Base-by-base conservation (phyloP, 1,140 invertebrate genomes). In the Micrasema minimum region DNA sequence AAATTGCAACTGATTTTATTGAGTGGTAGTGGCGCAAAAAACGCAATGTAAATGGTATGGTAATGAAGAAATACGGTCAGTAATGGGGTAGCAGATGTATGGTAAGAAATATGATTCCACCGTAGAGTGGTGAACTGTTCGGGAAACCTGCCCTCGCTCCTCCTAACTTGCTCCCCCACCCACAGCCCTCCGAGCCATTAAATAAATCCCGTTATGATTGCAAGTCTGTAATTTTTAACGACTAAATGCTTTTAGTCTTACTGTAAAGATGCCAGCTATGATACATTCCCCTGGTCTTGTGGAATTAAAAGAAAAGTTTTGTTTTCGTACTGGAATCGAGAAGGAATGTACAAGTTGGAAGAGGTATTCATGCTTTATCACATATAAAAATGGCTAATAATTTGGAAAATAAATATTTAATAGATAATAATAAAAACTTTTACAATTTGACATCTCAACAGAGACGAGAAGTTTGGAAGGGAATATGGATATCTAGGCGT, bases 161-260 rank as follows among this genome's bases (percentile, higher is more conserved):
- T 31, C 50, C 11, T 14, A 14, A 14, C 46, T 11, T 31, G 10
- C 12, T 7, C 3, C 16, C 55, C 26, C n/a, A 12, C 35, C 37
- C 14, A 1, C 16, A 59, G 38, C 55, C 59, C 65, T 64, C 43
- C 35, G 38, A 46, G 43, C 64, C 71, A 72, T 72, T 72, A 72
- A 72, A 72, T 72, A 75, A 75, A 75, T 75, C 73, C 66, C 53
- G 73, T 75, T 75, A 75, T 75, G 73, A 75, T 75, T 75, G 73
- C 73, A 59, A 75, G 66, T 66, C 73, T 65, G 73, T 75, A 75
- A 71, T 75, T 74, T 74, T 75, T 75, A 75, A 75, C 73, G 73
- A 75, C 73, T 75, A 72, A 75, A 75, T 75, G 73, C 73, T 75
- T 75, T 75, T 75, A 75, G 73, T 66, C 51, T 62, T 23, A 46